Evolutionary conservation across 2,888 invertebrate species (phyloP).

Genomic region (Lamellibrachia satsuma): DNA sequence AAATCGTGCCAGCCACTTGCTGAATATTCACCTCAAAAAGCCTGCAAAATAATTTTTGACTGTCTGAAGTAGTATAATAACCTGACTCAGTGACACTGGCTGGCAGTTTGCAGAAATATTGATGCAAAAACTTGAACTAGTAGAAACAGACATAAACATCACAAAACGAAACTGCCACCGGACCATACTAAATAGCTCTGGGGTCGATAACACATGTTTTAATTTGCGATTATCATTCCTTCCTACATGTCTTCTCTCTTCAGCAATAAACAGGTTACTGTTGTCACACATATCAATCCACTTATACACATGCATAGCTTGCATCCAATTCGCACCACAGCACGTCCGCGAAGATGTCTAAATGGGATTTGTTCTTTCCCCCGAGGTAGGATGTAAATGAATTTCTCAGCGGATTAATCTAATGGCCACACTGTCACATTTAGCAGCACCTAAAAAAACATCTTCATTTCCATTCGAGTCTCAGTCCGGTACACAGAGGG

Average conservation of each 20-base stretch:
- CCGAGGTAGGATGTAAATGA: background rate
- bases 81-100: too few relatives aligned
- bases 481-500: background rate
- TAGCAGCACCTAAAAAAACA: background rate
- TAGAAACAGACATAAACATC: too few relatives aligned
- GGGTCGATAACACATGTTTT: too few relatives aligned
- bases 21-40: too few relatives aligned
- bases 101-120: too few relatives aligned
- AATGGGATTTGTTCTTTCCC: background rate
- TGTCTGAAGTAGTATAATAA: too few relatives aligned
- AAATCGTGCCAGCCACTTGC: too few relatives aligned
- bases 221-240: too few relatives aligned
- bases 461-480: background rate
- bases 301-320: background rate
- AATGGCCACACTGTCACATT: background rate
- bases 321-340: background rate
- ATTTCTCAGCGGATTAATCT: background rate
- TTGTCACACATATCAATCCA: background rate
- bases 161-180: too few relatives aligned
- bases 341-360: background rate
- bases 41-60: too few relatives aligned
- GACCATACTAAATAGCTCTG: too few relatives aligned
- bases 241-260: background rate
- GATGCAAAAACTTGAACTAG: too few relatives aligned
- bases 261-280: background rate